Evolutionary conservation across 2,888 invertebrate genomes (phyloP).

Genomic region (Dicyrtoma fusca): DNA sequence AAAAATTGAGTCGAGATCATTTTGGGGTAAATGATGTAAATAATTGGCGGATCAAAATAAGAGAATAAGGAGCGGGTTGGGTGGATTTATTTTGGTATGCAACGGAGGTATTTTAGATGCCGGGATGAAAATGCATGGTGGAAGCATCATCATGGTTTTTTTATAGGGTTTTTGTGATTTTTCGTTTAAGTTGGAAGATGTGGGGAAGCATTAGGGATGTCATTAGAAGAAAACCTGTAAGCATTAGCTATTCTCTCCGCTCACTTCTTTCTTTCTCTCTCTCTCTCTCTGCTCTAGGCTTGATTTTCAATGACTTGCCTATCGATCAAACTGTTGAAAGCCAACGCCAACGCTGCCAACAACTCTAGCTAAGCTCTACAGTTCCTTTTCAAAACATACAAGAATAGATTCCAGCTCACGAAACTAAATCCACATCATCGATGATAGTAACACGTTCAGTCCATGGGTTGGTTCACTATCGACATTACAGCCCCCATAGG

Average conservation of each 20-base stretch:
- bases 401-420: conserved; percentile 7
- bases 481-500: background rate
- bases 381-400: conserved; percentile 14
- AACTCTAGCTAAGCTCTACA: background rate
- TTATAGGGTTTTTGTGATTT: too few species aligned
- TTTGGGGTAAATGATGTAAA: too few species aligned
- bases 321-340: conserved; percentile 57
- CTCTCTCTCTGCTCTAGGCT: conserved; percentile 15
- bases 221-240: conserved; percentile 38
- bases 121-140: too few species aligned
- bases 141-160: too few species aligned
- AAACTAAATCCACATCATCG: conserved; percentile 21
- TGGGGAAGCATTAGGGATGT: conserved; percentile 30
- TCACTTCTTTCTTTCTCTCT: conserved; percentile 1
- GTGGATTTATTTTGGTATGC: too few species aligned
- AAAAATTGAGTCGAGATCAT: too few species aligned
- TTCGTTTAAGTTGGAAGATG: background rate
- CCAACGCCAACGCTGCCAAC: conserved; percentile 30
- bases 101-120: too few species aligned
- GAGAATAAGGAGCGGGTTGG: too few species aligned
- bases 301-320: conserved; percentile 35
- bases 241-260: conserved; percentile 10
- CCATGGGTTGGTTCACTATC: background rate
- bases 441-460: conserved; percentile 8
- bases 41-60: too few species aligned